Evolutionary conservation across 2,113 vertebrate species (phyloP), one percentile per base, ranked within the genome.

Genomic region (Sialia sialis): DNA sequence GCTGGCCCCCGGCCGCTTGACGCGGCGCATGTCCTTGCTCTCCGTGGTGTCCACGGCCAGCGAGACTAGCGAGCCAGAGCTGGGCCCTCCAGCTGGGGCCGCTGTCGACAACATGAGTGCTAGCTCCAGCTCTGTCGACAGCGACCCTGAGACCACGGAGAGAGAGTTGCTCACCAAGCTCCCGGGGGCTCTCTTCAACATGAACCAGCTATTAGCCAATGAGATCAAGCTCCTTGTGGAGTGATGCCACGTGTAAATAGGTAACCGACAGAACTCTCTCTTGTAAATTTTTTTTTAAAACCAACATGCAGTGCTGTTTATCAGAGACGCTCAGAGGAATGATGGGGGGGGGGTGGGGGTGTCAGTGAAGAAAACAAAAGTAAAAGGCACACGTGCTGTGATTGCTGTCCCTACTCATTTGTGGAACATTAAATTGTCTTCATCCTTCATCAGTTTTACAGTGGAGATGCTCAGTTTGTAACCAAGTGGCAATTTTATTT

Each of bases 121-220:
- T 90, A 98, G 98, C 97, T 98, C 98, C 97, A 98, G 98, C 98
- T 98, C 98, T 97, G 98, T 98, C 93, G 98, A 98, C 98, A 98
- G 98, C 78, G 98, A 98, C 98, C 98, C 98, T 96, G 98, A 98
- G 97, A 98, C 98, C 97, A 98, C 97, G 25, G 97, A 98, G 98
- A 97, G 98, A 93, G 98, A 98, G 97, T 97, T 98, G 96, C 98
- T 98, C 92, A 97, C 97, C 97, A 98, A 98, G 98, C 98, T 98
- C 95, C 98, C 98, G 94, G 98, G 97, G 97, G 97, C 96, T 94
- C 96, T 98, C 5, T 98, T 98, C 97, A 98, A 98, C 97, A 98
- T 98, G 98, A 98, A 98, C 98, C 98, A 98, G 97, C 98, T 98
- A 93, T 93, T 98, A 97, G 98, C 98, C 98, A 98, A 98, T 98